Evolutionary conservation across 2,888 invertebrate species (phyloP), one percentile per base, ranked within the genome.

Genomic region (Allophyes oxyacanthae): DNA sequence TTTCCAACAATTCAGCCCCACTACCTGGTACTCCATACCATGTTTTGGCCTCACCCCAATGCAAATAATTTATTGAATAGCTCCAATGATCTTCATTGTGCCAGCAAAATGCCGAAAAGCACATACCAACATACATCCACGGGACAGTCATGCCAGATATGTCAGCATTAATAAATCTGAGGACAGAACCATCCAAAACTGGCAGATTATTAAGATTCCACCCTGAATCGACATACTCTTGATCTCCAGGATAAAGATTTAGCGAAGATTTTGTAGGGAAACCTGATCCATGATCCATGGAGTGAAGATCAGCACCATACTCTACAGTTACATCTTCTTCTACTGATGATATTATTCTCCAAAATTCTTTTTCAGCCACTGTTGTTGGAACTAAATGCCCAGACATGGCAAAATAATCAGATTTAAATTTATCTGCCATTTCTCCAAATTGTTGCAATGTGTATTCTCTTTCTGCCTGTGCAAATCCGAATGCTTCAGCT

Each of bases 41-140:
- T 28, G 97, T 96, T 88, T 97, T 97, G 0, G 96, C 95, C 81
- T 97, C 97, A 48, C 97, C 97, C 97, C 97, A 97, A 85, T 97
- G 97, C 77, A 97, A 91, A 83, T 97, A 97, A 84, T 97, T 97
- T 62, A 97, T 97, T 20, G 97, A 97, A 82, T 97, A 97, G 77
- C 96, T 97, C 97, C 97, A 97, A 83, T 97, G 97, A 82, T 97
- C 97, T 87, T 97, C 97, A 85, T 96, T 97, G 81, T 97, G 97
- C 97, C 97, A 97, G 79, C 97, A 97, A 86, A 97, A 97, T 66
- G 97, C 96, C 48, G 96, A 96, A 88, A 97, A 97, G 79, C 97
- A 97, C 97, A 97, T 97, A 36, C 97, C 97, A 57, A 97, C 97
- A 91, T 97, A 97, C 94, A 97, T 96, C 97, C 97, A 97, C 9